phyloP scores from a whole-genome alignment of 2,113 vertebrate species.

The Psilopsiagon aymara region DNA sequence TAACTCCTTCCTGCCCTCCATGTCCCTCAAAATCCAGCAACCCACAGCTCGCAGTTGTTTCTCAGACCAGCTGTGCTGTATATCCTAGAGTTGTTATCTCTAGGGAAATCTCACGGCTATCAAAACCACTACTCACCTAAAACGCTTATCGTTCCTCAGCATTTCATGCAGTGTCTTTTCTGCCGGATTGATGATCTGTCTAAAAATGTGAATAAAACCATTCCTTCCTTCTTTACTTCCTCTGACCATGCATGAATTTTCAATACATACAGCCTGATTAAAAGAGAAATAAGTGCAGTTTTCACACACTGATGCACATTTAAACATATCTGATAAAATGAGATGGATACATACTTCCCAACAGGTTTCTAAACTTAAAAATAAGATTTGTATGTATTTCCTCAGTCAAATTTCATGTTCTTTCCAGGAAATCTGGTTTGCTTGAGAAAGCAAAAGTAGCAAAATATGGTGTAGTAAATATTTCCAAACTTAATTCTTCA shows the following conservation, averaged over 20 bases:
- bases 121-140: slow-evolving; percentile 79
- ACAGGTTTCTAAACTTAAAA: background rate
- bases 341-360: background rate
- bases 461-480: background rate
- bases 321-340: background rate
- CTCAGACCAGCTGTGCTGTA: background rate
- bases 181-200: slow-evolving; percentile 84
- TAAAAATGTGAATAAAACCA: slow-evolving; percentile 90
- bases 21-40: background rate
- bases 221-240: slow-evolving; percentile 96
- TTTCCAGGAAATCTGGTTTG: background rate
- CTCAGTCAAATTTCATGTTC: background rate
- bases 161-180: slow-evolving; percentile 85
- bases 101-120: background rate
- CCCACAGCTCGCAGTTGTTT: background rate
- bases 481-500: background rate
- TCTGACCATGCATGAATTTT: slow-evolving; percentile 93
- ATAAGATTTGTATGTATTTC: background rate
- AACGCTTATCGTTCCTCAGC: slow-evolving; percentile 84
- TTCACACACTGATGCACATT: background rate
- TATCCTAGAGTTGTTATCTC: rapidly evolving
- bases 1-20: background rate
- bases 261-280: slow-evolving; percentile 90
- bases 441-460: background rate
- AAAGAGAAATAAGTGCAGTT: background rate